Evolutionary conservation across 2,888 invertebrate species (phyloP), one percentile per base, ranked within the genome.

Genomic region (Tetropium fuscum): DNA sequence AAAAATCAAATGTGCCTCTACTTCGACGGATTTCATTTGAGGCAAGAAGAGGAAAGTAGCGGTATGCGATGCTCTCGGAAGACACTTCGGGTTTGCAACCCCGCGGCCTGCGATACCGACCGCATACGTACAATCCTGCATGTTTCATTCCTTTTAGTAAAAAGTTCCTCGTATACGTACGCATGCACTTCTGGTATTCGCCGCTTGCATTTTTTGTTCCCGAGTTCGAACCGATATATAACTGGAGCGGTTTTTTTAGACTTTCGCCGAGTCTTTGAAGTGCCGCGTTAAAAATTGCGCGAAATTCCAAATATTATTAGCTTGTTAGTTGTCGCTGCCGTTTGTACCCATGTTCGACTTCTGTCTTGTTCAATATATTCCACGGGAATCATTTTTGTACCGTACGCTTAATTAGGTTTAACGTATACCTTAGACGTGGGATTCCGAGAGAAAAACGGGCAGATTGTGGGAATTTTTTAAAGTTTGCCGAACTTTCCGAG

Each of bases 261-360:
- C 65, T 57, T 63, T 63, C 67, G 71, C 68, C 62, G 69, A 63
- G 65, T 68, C 81, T 81, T 82, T 82, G 80, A 80, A 75, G 69
- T 77, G 71, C 81, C 81, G 81, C 81, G 77, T 79, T 81, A 82
- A 82, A 82, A 82, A 82, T 82, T 77, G 80, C 75, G 79, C 80
- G 80, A 82, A 81, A 82, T 82, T 81, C 80, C 81, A 81, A 82
- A 82, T 81, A 82, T 81, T 81, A 78, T 74, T 75, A 78, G 79
- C 80, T 81, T 79, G 80, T 81, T 81, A 81, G 79, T 74, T 74
- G 77, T 76, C 71, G 73, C 71, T 66, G 58, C 64, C 48, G 63
- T 67, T 61, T 63, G 41, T 47, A 57, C 55, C 60, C 58, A 54
- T 58, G 60, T 62, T 55, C 59, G 49, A 57, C 54, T 53, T 53